Evolutionary conservation across 2,113 vertebrate species (phyloP).

Genomic region (Chamaetylas fuelleborni): DNA sequence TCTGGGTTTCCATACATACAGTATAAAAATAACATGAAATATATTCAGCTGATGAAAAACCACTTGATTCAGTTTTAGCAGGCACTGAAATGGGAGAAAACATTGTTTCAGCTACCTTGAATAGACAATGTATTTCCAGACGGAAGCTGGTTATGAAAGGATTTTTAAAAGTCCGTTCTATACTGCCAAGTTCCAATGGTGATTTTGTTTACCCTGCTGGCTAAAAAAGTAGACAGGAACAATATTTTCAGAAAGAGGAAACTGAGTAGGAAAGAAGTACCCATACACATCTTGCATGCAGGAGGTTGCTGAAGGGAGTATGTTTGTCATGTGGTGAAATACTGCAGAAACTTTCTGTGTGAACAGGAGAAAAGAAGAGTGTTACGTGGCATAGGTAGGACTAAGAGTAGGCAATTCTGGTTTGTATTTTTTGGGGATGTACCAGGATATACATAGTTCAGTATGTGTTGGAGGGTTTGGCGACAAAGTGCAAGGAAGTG

Average conservation of each 20-base stretch:
- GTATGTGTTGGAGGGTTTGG: not conserved
- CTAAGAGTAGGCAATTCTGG: not conserved
- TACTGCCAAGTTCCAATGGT: not conserved
- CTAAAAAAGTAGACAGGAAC: constrained; percentile 20
- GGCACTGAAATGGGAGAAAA: not conserved
- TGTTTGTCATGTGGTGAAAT: not conserved
- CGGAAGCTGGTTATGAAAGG: not conserved
- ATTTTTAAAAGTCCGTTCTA: not conserved
- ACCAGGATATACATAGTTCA: not conserved
- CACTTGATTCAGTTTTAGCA: not conserved
- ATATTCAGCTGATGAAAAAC: not conserved
- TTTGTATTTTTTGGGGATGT: not conserved
- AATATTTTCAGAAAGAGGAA: constrained; percentile 46
- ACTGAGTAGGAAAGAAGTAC: not conserved
- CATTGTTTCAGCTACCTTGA: not conserved
- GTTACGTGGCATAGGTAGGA: not conserved
- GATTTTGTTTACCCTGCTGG: constrained; percentile 23
- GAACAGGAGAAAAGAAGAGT: not conserved
- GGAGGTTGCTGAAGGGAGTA: not conserved
- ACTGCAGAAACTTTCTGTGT: not conserved
- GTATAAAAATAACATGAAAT: not conserved
- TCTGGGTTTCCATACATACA: not conserved
- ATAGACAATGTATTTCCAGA: not conserved
- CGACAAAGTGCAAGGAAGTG: not conserved
- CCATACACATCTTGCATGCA: not conserved